Conservation (phyloP, 92 coral and sea anemone genomes). For the Bergia sp. region DNA sequence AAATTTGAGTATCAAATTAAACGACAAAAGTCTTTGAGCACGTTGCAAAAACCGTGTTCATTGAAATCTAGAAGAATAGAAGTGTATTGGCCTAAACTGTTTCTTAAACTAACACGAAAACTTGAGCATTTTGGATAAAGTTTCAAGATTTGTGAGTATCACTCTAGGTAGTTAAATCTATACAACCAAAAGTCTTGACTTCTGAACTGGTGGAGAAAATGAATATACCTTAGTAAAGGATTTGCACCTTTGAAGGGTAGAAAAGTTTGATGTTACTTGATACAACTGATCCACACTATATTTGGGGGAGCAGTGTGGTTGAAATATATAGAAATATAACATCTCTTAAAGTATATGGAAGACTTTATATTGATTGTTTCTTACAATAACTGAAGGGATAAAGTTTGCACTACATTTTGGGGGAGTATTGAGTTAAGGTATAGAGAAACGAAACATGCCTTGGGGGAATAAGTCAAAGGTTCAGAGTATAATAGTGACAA, state of each 20-base stretch:
- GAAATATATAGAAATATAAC: too few relatives aligned
- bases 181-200: not conserved
- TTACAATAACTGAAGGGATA: not conserved
- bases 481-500: slow-evolving; percentile 16
- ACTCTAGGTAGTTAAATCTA: not conserved
- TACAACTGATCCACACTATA: too few relatives aligned
- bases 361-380: not conserved
- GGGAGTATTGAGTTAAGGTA: not conserved
- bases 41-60: not conserved
- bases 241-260: too few relatives aligned
- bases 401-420: not conserved
- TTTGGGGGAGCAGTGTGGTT: too few relatives aligned
- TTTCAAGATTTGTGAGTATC: too few relatives aligned
- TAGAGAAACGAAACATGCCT: slow-evolving; percentile 7
- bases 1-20: too few relatives aligned
- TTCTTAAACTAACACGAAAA: not conserved
- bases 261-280: too few relatives aligned
- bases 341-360: not conserved
- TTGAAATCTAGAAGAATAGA: not conserved
- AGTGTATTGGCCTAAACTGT: too few relatives aligned
- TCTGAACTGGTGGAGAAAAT: not conserved
- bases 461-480: slow-evolving; percentile 4
- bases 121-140: not conserved
- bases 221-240: not conserved
- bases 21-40: not conserved